Conservation (phyloP, 2,888 invertebrate species). For the Oxyteleia sp. region DNA sequence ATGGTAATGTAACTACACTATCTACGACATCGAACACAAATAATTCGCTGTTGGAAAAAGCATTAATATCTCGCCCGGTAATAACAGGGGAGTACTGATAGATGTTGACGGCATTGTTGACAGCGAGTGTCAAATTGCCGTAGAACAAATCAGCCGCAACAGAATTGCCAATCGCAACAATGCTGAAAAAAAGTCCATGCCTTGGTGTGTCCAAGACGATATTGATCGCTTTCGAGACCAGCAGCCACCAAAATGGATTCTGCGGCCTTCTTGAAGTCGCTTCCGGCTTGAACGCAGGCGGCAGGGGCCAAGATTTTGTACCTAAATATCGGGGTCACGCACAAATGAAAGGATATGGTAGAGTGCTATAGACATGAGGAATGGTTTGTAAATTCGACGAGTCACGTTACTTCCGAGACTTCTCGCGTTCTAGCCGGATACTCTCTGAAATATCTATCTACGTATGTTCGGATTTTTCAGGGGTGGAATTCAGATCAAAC, state of each 20-base stretch:
- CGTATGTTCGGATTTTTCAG: conserved; percentile 8
- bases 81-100: conserved; percentile 55
- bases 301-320: conserved; percentile 99
- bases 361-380: conserved; percentile 26
- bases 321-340: conserved; percentile 89
- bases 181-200: conserved; percentile 90
- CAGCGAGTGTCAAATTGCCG: conserved; percentile 28
- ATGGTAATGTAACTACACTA: conserved; percentile 45
- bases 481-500: conserved; percentile 3
- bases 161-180: conserved; percentile 49
- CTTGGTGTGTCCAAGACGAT: conserved; percentile 99
- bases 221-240: conserved; percentile 96
- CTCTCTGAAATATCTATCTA: conserved; percentile 51
- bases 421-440: conserved; percentile 6
- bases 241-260: conserved; percentile 94
- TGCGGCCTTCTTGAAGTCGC: conserved; percentile 94
- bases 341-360: conserved; percentile 66
- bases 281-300: conserved; percentile 91
- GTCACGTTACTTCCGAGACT: conserved; percentile 10
- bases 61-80: conserved; percentile 62
- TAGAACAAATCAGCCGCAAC: conserved; percentile 39
- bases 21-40: conserved; percentile 61
- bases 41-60: conserved; percentile 52
- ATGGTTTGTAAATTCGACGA: conserved; percentile 40
- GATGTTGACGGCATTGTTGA: conserved; percentile 32